Evolutionary conservation across 2,888 invertebrate species (phyloP).

Genomic region (Chrysolina haemoptera): DNA sequence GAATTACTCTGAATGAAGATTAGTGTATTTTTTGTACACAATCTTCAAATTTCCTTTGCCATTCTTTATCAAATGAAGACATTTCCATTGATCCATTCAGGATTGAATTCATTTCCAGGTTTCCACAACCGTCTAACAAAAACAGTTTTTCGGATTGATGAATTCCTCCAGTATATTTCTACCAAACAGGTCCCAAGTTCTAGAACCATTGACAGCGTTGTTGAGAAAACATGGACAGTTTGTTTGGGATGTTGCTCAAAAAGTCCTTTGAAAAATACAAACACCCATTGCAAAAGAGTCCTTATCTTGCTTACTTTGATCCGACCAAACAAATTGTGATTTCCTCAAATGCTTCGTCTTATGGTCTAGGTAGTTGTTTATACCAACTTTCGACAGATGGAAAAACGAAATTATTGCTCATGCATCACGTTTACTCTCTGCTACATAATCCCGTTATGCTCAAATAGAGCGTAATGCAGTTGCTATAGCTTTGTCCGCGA

Average conservation of each 20-base stretch:
- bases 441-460: constrained; percentile 18
- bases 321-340: constrained; percentile 21
- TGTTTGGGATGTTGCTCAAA: constrained; percentile 29
- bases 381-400: constrained; percentile 8
- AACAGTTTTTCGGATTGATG: constrained; percentile 34
- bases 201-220: constrained; percentile 17
- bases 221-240: constrained; percentile 4
- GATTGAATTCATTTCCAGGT: constrained; percentile 45
- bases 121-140: constrained; percentile 51
- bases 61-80: constrained; percentile 51
- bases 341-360: constrained; percentile 33
- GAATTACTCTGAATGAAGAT: constrained; percentile 54
- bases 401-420: constrained; percentile 35
- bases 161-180: constrained; percentile 32
- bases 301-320: constrained; percentile 33
- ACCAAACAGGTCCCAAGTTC: constrained; percentile 10
- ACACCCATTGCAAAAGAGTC: constrained; percentile 25
- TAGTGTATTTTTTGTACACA: constrained; percentile 57
- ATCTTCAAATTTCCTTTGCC: constrained; percentile 54
- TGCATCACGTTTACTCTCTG: constrained; percentile 34
- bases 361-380: constrained; percentile 31
- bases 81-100: constrained; percentile 46
- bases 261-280: constrained; percentile 31
- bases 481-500: constrained; percentile 55
- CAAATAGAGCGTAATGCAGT: constrained; percentile 27